Base-by-base conservation (phyloP, 2,797 vertebrate genomes). In the Dendrocincla tyrannina region DNA sequence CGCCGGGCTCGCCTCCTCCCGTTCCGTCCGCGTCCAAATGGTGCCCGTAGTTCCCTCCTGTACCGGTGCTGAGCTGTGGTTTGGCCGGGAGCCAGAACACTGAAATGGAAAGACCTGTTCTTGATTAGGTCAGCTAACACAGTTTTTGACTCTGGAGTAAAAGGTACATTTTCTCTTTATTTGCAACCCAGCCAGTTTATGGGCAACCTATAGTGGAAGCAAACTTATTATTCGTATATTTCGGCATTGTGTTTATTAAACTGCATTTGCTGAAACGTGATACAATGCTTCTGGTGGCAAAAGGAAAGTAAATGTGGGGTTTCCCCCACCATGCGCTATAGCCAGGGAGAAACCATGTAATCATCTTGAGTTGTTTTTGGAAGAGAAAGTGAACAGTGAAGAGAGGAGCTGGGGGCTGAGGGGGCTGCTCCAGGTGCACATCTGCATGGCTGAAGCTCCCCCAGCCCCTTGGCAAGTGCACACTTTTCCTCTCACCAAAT, bases 321-420 rank as follows among this genome's bases (percentile, higher is more conserved):
- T 27, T 59, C 27, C 1, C 24, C 22, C 3, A 0, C 75, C 7
- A 0, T 23, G 30, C 47, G 23, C 4, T 32, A 1, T 25, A 63
- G 32, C 32, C 17, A 13, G 47, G 41, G 32, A 75, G 63, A 56
- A 64, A n/a, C 30, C 13, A 2, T 3, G 3, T 22, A 41, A n/a
- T 49, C 74, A 8, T 77, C 42, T 50, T 46, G 39, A 79, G 5
- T 20, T 42, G n/a, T 30, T 27, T 32, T 50, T 52, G 32, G 28
- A 78, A 41, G 44, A 75, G 30, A 14, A 74, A 30, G 47, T 3
- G 30, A 28, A 4, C 25, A 4, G 27, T 68, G 83, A 58, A 32
- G 52, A 28, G 66, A 11, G 3, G 5, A 59, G 18, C 60, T 20
- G 53, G 41, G 17, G 59, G 0, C 47, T 11, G 27, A 32, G 46